These are phyloP conservation scores for Prionailurus viverrinus DNA, from an alignment of 2,113 vertebrate species.

Conservation along the genomic window DNA sequence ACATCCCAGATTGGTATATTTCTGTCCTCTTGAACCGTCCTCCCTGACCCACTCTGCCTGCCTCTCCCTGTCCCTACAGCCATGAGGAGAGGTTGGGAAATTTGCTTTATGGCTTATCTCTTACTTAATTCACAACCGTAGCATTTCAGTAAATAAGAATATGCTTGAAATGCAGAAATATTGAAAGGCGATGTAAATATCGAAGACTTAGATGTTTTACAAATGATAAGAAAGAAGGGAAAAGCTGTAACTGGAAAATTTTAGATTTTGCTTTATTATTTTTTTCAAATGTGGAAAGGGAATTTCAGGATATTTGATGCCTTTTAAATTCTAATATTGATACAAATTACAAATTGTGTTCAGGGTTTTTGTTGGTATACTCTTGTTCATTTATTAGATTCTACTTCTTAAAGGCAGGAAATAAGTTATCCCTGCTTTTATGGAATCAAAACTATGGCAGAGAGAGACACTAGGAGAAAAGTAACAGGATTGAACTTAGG, in stretches of 20 bases:
- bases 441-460: not conserved
- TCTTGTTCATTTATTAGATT: constrained; percentile 48
- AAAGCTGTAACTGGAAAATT: not conserved
- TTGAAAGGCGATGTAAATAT: not conserved
- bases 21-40: not conserved
- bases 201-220: constrained; percentile 28
- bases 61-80: not conserved
- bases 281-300: not conserved
- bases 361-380: constrained; percentile 8
- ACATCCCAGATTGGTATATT: not conserved
- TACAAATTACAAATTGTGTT: not conserved
- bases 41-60: not conserved
- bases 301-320: constrained; percentile 50
- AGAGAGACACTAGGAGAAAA: not conserved
- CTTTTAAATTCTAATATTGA: constrained; percentile 27
- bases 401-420: constrained; percentile 2
- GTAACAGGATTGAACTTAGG: not conserved
- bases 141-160: constrained; percentile 12
- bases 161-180: not conserved
- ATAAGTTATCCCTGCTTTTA: not conserved
- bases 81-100: not conserved
- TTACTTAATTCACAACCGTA: not conserved
- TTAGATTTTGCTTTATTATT: constrained; percentile 44
- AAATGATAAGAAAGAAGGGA: constrained; percentile 30
- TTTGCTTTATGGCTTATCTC: constrained; percentile 23